These are phyloP conservation scores for Protosalanx chinensis DNA, from an alignment of 2,797 vertebrate species.

Conservation along the genomic window DNA sequence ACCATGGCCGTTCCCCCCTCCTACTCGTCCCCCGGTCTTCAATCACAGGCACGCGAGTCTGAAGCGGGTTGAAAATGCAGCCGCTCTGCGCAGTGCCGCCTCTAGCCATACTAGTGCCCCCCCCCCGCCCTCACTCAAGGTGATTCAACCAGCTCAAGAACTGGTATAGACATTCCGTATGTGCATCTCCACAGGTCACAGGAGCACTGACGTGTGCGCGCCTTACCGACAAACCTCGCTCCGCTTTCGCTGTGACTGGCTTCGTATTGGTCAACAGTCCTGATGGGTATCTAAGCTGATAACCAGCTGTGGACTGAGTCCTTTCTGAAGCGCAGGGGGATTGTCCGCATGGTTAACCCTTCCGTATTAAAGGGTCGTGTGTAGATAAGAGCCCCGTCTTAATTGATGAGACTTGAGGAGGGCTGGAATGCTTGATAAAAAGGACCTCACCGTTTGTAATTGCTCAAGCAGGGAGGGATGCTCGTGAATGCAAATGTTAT, in stretches of 20 bases:
- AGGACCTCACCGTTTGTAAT: constrained; percentile 11
- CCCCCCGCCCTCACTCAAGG: too few relatives aligned
- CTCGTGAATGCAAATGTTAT: neutral
- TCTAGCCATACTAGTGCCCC: too few relatives aligned
- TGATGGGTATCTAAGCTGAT: constrained; percentile 32
- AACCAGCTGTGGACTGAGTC: constrained; percentile 35
- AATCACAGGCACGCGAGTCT: neutral
- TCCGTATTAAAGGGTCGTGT: constrained; percentile 29
- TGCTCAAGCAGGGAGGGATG: constrained; percentile 12
- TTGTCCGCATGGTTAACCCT: constrained; percentile 24
- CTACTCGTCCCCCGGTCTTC: constrained; percentile 1
- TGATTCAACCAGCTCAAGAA: too few relatives aligned
- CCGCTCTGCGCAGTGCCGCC: too few relatives aligned
- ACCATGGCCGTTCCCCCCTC: neutral
- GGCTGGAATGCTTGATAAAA: constrained; percentile 40
- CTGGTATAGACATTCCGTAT: too few relatives aligned
- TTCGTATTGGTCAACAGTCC: neutral
- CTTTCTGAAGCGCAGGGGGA: constrained; percentile 19
- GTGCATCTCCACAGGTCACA: too few relatives aligned
- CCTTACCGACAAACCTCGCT: neutral
- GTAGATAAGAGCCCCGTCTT: constrained; percentile 43
- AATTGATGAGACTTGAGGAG: constrained; percentile 30
- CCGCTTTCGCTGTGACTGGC: neutral
- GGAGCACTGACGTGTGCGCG: neutral
- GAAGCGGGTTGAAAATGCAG: too few relatives aligned